Evolutionary conservation across 2,888 invertebrate genomes (phyloP).

Genomic region (Brenthis ino): DNA sequence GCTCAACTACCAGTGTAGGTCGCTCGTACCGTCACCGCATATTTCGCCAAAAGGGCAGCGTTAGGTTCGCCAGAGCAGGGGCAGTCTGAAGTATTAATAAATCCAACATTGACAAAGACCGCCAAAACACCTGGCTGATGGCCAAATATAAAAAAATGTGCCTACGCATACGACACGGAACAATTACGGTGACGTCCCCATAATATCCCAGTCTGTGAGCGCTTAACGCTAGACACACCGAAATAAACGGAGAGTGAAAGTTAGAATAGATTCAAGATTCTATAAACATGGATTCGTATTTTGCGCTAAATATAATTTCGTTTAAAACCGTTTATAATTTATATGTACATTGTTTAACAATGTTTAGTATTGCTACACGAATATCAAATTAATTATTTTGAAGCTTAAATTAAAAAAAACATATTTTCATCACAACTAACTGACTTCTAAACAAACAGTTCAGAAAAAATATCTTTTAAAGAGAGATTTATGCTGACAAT

Average conservation of each 20-base stretch:
- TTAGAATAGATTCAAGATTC: constrained; percentile 19
- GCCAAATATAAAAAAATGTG: constrained; percentile 70
- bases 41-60: constrained; percentile 47
- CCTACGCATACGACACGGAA: constrained; percentile 59
- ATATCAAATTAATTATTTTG: too few relatives aligned
- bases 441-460: too few relatives aligned
- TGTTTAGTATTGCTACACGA: too few relatives aligned
- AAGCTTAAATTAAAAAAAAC: too few relatives aligned
- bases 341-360: too few relatives aligned
- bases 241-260: constrained; percentile 36
- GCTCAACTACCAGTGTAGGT: constrained; percentile 33
- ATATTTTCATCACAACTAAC: too few relatives aligned
- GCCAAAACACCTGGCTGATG: constrained; percentile 74
- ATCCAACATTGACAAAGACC: constrained; percentile 82
- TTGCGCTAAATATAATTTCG: not conserved
- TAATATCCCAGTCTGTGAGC: constrained; percentile 40
- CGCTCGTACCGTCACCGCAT: constrained; percentile 37
- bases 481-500: too few relatives aligned
- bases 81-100: constrained; percentile 77
- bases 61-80: constrained; percentile 57
- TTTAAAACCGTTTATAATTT: too few relatives aligned
- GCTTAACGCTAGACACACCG: constrained; percentile 36
- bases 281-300: constrained; percentile 14
- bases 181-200: constrained; percentile 56
- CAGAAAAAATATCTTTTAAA: too few relatives aligned